phyloP scores from a whole-genome alignment of 2,888 invertebrate species.

The Ectemnius lituratus region DNA sequence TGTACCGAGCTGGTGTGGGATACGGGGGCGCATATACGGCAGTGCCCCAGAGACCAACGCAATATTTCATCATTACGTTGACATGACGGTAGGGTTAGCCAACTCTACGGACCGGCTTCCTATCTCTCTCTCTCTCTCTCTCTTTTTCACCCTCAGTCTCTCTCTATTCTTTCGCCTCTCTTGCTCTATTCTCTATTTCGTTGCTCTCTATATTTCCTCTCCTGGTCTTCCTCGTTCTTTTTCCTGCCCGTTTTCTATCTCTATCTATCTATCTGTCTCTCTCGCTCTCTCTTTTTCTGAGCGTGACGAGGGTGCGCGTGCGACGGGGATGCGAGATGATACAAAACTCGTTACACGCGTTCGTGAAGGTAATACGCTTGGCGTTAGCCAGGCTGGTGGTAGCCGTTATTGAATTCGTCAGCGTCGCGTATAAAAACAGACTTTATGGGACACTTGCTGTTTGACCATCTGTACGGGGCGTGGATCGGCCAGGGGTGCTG shows the following conservation, averaged over 20 bases:
- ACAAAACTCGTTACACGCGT: constrained; percentile 74
- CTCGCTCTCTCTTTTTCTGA: constrained; percentile 12
- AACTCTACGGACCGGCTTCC: constrained; percentile 28
- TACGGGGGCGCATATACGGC: constrained; percentile 51
- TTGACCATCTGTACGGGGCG: constrained; percentile 69
- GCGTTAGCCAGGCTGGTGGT: constrained; percentile 49
- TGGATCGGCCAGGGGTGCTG: too few relatives aligned
- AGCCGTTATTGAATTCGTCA: constrained; percentile 74
- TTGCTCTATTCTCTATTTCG: background rate
- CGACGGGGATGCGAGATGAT: constrained; percentile 37
- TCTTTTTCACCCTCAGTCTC: constrained; percentile 12
- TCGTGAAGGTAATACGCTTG: constrained; percentile 62
- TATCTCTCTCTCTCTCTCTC: constrained; percentile 37
- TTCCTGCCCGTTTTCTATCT: constrained; percentile 28
- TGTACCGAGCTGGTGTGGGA: constrained; percentile 59
- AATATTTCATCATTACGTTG: constrained; percentile 77
- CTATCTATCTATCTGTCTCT: too few relatives aligned
- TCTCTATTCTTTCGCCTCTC: constrained; percentile 19
- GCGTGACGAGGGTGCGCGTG: constrained; percentile 17
- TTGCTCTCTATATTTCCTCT: background rate
- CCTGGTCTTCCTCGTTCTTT: constrained; percentile 17
- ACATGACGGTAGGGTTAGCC: constrained; percentile 74
- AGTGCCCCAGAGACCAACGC: constrained; percentile 64
- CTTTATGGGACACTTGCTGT: constrained; percentile 73
- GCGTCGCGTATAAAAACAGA: constrained; percentile 68